Base-by-base conservation (phyloP, 2,888 invertebrate genomes). In the Eupithecia exiguata region DNA sequence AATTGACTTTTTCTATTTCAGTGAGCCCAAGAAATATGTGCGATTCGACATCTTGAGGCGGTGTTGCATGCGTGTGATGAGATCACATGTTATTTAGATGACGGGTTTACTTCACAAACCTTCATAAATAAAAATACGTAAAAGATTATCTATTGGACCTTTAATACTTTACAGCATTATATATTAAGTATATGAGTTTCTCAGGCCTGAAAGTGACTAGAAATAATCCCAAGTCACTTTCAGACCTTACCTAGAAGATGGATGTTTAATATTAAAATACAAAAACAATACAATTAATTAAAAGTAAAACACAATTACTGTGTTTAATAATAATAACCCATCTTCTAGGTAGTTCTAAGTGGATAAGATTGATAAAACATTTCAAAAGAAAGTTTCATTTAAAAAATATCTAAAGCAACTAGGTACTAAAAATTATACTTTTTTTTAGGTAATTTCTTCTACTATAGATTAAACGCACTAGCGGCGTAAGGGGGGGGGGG, bases 1-100 rank as follows among this genome's bases (percentile, higher is more conserved):
- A 85, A 86, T 85, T 81, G 78, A 83, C 80, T 83, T 84, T 25
- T 85, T 87, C 82, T 86, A 84, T 83, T 83, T 85, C 81, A 77
- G 83, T 83, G 79, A 78, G 75, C 77, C 79, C 77, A 77, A 75
- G 78, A 79, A 82, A 82, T 80, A 81, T 81, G 79, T 66, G 25
- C 5, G 81, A 80, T 82, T 81, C 77, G 81, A 78, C 79, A 74
- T 74, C 71, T 75, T 66, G 74, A 74, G 76, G 78, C 74, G 77
- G 76, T 77, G 80, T 81, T 77, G 83, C 83, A 85, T 84, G 81
- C 69, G 68, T 67, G 72, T 68, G 80, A 81, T 80, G 80, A 81
- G 77, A 82, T 84, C 79, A 81, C 77, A 79, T 79, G 74, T 75
- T 74, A 77, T 79, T 74, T 76, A 70, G 74, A 74, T 78, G 78